Base-by-base conservation (phyloP, 2,888 invertebrate genomes). In the Drosophila colorata region DNA sequence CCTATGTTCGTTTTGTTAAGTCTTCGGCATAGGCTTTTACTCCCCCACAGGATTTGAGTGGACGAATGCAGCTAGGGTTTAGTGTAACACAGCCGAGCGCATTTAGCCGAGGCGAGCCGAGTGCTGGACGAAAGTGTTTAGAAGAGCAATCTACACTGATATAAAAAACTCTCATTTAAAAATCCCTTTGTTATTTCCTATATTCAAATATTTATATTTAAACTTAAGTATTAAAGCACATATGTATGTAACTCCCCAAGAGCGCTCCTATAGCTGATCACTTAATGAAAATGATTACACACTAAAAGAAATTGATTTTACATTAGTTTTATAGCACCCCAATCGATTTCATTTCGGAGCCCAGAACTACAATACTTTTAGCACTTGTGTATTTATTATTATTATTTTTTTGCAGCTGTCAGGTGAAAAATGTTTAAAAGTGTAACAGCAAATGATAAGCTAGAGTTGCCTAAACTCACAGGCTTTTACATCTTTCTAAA, bases 401-500 rank as follows among this genome's bases (percentile, higher is more conserved):
- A 25, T 31, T 4, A 20, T 48, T 47, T 40, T 56, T 38, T 23
- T 40, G 6, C 64, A 77, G 57, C 46, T 77, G 53, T 38, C 73
- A 73, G 49, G 53, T 73, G 78, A 38, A 38, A 43, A 25, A 31
- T 33, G 43, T 49, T 16, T 37, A 51, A 44, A 41, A 40, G 16
- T 46, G 23, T 38, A 13, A 31, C 7, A 14, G 2, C n/a, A 35
- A 49, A 16, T 51, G 41, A 73, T 65, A 73, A 66, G 46, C 35
- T 16, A 2, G 33, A 13, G 25, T 7, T 28, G 3, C 20, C 3
- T 20, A 20, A 20, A 20, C 20, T 20, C 3, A 20, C 20, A 20
- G 20, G 20, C 20, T 20, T 20, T 20, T 20, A 20, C 4, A 3
- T 2, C 20, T 20, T 20, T 20, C 20, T 20, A 20, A 20, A 20